These are phyloP conservation scores for Oreamnos americanus DNA, from an alignment of 2,113 vertebrate species.

Conservation along the genomic window DNA sequence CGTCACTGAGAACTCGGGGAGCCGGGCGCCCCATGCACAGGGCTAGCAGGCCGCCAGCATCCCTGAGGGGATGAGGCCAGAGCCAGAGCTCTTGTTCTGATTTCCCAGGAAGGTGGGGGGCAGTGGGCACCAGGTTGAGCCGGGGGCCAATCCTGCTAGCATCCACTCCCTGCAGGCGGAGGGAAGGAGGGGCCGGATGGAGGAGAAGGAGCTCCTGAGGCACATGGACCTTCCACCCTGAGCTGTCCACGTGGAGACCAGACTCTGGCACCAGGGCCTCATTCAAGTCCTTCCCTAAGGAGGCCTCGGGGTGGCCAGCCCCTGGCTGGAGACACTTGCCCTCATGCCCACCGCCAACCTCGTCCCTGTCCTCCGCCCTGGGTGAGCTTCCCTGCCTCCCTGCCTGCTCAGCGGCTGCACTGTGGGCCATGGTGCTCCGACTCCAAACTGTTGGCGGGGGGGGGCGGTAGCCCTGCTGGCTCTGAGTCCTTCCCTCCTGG, in stretches of 20 bases:
- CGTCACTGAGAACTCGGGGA: background rate
- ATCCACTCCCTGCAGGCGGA: fast-evolving
- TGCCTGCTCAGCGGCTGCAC: background rate
- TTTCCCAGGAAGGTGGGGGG: background rate
- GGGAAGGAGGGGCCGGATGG: background rate
- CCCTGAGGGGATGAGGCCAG: background rate
- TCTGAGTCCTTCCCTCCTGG: background rate
- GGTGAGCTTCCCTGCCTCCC: background rate
- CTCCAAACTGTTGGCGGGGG: background rate
- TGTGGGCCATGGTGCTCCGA: background rate
- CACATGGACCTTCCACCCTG: background rate
- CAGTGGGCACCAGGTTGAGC: background rate
- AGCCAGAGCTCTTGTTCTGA: background rate
- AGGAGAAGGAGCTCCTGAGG: background rate
- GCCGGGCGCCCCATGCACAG: fast-evolving
- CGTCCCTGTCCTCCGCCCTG: fast-evolving
- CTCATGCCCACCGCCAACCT: background rate
- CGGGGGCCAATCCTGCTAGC: fast-evolving
- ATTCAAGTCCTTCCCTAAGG: background rate
- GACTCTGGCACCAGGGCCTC: background rate
- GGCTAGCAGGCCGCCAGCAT: background rate
- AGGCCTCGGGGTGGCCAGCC: background rate
- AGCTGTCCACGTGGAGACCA: background rate
- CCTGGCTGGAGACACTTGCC: background rate
- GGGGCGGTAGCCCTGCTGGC: background rate